phyloP scores from a whole-genome alignment of 2,797 vertebrate species.

The Xyrichtys novacula region DNA sequence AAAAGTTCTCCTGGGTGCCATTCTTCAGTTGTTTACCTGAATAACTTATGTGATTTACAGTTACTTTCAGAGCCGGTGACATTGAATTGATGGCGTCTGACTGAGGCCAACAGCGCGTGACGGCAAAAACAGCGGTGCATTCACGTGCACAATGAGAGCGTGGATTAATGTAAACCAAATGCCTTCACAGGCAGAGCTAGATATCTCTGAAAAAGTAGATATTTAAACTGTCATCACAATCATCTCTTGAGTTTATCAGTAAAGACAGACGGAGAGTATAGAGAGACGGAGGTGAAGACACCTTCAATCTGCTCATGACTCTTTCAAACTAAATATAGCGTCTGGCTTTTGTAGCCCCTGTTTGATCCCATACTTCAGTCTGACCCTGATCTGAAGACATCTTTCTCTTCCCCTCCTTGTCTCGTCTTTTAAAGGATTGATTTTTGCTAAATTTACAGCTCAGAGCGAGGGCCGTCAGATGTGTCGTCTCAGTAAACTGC shows the following conservation, averaged over 20 bases:
- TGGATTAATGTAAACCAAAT: conserved; percentile 69
- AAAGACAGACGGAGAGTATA: conserved; percentile 59
- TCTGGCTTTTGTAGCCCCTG: conserved; percentile 62
- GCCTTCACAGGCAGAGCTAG: conserved; percentile 32
- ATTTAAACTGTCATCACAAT: conserved; percentile 57
- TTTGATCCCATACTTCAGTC: conserved; percentile 76
- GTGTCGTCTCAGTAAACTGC: conserved; percentile 80
- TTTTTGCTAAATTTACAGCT: conserved; percentile 56
- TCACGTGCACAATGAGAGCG: conserved; percentile 33
- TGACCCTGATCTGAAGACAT: conserved; percentile 69
- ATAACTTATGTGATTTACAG: conserved; percentile 69
- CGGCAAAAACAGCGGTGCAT: conserved; percentile 58
- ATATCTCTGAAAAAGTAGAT: conserved; percentile 31
- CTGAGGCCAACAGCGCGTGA: conserved; percentile 58
- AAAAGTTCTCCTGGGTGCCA: conserved; percentile 57
- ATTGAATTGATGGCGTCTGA: conserved; percentile 72
- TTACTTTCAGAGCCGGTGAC: conserved; percentile 56
- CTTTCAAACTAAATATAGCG: conserved; percentile 73
- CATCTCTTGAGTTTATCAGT: conserved; percentile 52
- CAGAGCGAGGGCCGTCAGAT: conserved; percentile 60
- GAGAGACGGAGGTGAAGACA: conserved; percentile 65
- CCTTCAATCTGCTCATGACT: conserved; percentile 52
- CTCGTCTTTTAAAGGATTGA: background rate
- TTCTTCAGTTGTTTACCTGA: conserved; percentile 69
- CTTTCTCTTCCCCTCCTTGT: conserved; percentile 33